These are phyloP conservation scores for Malaclemys terrapin DNA, from an alignment of 2,113 vertebrate species.

Conservation along the genomic window DNA sequence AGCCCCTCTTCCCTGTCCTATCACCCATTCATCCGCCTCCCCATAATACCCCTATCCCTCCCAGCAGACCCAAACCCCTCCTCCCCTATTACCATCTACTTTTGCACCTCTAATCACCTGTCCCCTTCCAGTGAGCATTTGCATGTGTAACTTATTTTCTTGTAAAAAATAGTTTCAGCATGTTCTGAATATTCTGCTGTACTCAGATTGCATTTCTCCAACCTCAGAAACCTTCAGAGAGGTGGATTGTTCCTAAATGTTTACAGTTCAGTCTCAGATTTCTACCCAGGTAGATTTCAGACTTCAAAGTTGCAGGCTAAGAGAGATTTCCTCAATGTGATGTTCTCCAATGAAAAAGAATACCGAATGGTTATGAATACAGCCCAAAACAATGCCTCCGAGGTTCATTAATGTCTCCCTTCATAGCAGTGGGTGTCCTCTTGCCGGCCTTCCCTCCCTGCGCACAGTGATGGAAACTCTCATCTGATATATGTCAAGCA, in stretches of 20 bases:
- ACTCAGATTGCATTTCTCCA: not conserved
- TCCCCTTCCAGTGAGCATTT: not conserved
- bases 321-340: not conserved
- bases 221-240: not conserved
- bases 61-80: not conserved
- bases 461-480: not conserved
- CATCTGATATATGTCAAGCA: not conserved
- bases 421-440: not conserved
- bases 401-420: not conserved
- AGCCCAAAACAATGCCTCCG: not conserved
- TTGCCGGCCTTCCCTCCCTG: not conserved
- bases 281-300: not conserved
- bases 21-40: not conserved
- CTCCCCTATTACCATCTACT: not conserved
- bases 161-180: not conserved
- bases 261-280: not conserved
- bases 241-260: not conserved
- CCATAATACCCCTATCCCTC: not conserved
- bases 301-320: not conserved
- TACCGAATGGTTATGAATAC: not conserved
- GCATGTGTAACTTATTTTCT: not conserved
- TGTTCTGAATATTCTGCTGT: not conserved
- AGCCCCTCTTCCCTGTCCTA: not conserved
- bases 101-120: not conserved
- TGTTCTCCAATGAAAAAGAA: not conserved